Evolutionary conservation across 2,797 vertebrate species (phyloP), one percentile per base, ranked within the genome.

Genomic region (Percopsis omiscomaycus): DNA sequence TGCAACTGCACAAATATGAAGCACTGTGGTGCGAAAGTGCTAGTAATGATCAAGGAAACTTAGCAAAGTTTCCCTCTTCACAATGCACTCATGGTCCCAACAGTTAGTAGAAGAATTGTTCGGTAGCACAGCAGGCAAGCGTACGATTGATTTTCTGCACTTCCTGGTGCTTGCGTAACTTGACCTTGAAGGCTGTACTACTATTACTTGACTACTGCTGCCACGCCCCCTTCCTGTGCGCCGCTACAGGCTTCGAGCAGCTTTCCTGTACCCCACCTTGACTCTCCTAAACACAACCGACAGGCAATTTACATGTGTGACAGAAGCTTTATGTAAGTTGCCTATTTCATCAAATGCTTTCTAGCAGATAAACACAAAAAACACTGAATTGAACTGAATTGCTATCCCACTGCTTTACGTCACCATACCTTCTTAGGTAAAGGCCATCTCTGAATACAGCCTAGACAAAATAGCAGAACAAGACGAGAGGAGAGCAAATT

Each of bases 71-170:
- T 44, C 12, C 16, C 4, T 11, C 37, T 15, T 46, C 22, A 47
- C 12, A 46, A 10, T 27, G 4, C 3, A 28, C 9, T 27, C 12
- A 9, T n/a, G 44, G 11, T 59, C 44, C 6, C 22, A 28, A 28
- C 44, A 59, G 57, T 45, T 6, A 48, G 61, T 12, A 52, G 37
- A 46, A 11, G 13, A 48, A 45, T 30, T n/a, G 46, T 56, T 62
- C 63, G 74, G 55, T 47, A 71, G 48, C 55, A 65, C 5, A n/a
- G 12, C 14, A 61, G 64, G 52, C 49, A 58, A 63, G 61, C 53
- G 54, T 37, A 58, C 66, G 64, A 74, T 73, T 65, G 66, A 77
- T 79, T 73, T 69, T 57, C 68, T 50, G 12, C 37, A 13, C 56
- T 82, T 75, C 64, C 79, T 70, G 73, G 29, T 30, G 64, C 45